Conservation (phyloP, 2,113 vertebrate species). For the Tragelaphus imberbis region DNA sequence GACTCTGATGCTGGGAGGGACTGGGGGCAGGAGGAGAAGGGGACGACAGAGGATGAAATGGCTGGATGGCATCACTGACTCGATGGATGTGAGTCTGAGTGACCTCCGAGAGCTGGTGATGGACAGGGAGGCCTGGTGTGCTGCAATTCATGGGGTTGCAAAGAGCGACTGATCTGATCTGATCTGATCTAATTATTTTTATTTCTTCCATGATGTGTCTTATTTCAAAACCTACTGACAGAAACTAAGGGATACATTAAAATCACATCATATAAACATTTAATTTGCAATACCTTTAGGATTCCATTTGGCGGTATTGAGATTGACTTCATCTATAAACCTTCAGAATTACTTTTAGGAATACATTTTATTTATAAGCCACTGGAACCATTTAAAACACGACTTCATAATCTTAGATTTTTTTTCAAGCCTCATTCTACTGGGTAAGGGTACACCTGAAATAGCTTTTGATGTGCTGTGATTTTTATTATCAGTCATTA, state of each 20-base stretch:
- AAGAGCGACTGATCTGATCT: no score
- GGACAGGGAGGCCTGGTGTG: no score
- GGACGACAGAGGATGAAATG: no score
- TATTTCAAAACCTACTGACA: neutral
- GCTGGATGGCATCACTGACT: no score
- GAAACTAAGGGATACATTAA: neutral
- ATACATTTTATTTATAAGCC: neutral
- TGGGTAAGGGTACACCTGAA: neutral
- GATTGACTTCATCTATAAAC: neutral
- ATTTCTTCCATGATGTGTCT: neutral
- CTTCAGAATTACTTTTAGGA: neutral
- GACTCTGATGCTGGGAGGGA: no score
- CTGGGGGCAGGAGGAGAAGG: no score
- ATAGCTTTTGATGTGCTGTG: neutral
- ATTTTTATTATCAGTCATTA: neutral
- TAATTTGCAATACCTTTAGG: neutral
- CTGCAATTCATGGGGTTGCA: no score
- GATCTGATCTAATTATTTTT: neutral
- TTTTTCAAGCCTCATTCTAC: neutral
- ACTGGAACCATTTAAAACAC: neutral
- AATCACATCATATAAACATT: neutral
- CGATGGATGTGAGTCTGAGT: no score
- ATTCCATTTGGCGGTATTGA: neutral
- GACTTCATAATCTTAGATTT: neutral
- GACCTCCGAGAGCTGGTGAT: no score